Base-by-base conservation (phyloP, 2,113 vertebrate species). In the Albula glossodonta region DNA sequence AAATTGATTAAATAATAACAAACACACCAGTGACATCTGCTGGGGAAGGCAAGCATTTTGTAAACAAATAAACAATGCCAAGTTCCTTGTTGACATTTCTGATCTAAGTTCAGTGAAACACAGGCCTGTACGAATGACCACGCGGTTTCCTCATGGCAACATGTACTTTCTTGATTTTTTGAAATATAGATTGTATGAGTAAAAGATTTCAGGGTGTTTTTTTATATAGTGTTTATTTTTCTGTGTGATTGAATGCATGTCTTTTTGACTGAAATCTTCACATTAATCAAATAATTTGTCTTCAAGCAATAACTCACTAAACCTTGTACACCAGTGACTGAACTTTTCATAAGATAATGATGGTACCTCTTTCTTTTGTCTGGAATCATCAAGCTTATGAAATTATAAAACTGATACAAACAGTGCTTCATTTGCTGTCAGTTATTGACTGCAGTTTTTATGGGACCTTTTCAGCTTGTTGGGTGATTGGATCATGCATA, bases 11-110 rank as follows among this genome's bases (percentile, higher is more conserved):
- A 25, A 81, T 31, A n/a, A 74, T 63, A 17, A 0, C 17, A 52
- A 60, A 84, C 49, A 74, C 87, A 83, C 77, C 66, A 89, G 80
- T 87, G 90, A 84, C 89, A 91, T 83, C 91, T 92, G 86, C 89
- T 92, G 92, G 90, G 84, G 82, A 63, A 22, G 84, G 17, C 3
- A 84, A 41, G 85, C 81, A 86, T 51, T 86, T 66, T 49, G n/a
- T 74, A 84, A 52, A 56, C 15, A 78, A 41, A 50, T 15, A 82
- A 51, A 74, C 70, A 74, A 31, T 4, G 70, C 3, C 9, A n/a
- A 5, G n/a, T n/a, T 74, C 10, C 7, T 31, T 74, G n/a, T 60
- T n/a, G n/a, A 51, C 53, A 31, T 25, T 66, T 41, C 11, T 79
- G 11, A 31, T 49, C 11, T 22, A 17, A 51, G 66, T 74, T 52